phyloP scores from a whole-genome alignment of 2,113 vertebrate genomes.

The Stigmatopora argus region DNA sequence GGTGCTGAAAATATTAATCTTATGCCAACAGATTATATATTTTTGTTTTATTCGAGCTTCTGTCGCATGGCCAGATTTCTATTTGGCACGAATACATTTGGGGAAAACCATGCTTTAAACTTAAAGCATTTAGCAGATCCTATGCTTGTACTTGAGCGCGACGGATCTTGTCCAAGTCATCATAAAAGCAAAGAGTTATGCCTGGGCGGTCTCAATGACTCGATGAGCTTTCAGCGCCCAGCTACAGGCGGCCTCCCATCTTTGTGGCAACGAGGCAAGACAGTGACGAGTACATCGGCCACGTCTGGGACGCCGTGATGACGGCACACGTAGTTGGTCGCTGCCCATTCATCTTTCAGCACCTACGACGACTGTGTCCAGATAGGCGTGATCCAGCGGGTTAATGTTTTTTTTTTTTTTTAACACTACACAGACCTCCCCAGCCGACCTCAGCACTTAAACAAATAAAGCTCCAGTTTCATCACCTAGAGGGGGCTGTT shows the following conservation, averaged over 20 bases:
- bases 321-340: slow-evolving; percentile 37
- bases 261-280: neutral
- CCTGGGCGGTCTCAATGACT: neutral
- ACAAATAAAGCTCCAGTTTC: slow-evolving; percentile 73
- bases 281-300: slow-evolving; percentile 5
- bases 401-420: slow-evolving; percentile 41
- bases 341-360: slow-evolving; percentile 54
- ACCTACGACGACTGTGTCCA: slow-evolving; percentile 30
- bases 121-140: neutral
- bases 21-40: neutral
- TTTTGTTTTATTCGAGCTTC: neutral
- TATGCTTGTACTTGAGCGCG: neutral
- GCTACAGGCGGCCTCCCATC: neutral
- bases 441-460: slow-evolving; percentile 62
- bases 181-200: neutral
- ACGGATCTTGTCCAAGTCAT: neutral
- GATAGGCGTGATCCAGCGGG: slow-evolving; percentile 46
- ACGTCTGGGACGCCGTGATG: slow-evolving; percentile 15
- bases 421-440: slow-evolving; percentile 57
- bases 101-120: neutral
- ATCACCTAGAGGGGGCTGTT: slow-evolving; percentile 71
- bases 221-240: neutral
- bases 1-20: neutral
- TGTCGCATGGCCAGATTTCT: neutral
- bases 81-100: neutral